phyloP scores from a whole-genome alignment of 1,140 invertebrate species.

The Meloidogyne exigua region DNA sequence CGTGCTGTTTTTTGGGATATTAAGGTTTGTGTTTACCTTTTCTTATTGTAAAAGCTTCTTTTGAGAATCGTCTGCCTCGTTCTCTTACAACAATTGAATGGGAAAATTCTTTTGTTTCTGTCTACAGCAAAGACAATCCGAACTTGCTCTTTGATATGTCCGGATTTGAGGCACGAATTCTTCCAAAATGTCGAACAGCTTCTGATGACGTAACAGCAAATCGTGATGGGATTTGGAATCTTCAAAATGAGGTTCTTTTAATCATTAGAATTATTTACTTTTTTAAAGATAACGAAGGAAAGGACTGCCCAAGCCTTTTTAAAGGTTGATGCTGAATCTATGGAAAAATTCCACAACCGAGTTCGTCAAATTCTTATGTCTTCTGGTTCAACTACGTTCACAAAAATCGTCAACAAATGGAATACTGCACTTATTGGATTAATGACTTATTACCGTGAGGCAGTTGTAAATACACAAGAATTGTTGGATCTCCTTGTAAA shows the following conservation, averaged over 20 bases:
- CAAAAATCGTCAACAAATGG: slow-evolving; percentile 99
- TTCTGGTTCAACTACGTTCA: slow-evolving; percentile 98
- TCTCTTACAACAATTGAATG: slow-evolving; percentile 97
- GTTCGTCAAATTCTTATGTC: slow-evolving; percentile 99
- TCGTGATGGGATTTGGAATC: slow-evolving; percentile 97
- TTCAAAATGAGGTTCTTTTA: slow-evolving; percentile 80
- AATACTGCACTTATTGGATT: slow-evolving; percentile 97
- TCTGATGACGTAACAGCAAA: slow-evolving; percentile 89
- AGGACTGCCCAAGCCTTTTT: slow-evolving; percentile 97
- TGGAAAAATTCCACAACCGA: slow-evolving; percentile 94
- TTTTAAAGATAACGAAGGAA: slow-evolving; percentile 80
- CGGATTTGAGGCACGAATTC: slow-evolving; percentile 96
- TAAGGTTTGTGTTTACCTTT: slow-evolving; percentile 68
- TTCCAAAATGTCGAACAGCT: slow-evolving; percentile 94
- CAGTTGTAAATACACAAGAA: slow-evolving; percentile 98
- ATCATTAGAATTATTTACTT: background rate
- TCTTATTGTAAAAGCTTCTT: background rate
- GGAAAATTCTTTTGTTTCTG: slow-evolving; percentile 98
- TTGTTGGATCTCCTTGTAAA: slow-evolving; percentile 93
- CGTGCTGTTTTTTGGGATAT: slow-evolving; percentile 99
- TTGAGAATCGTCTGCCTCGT: slow-evolving; percentile 82
- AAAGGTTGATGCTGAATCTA: slow-evolving; percentile 93
- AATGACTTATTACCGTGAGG: slow-evolving; percentile 99
- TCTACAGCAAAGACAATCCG: slow-evolving; percentile 98
- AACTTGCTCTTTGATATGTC: slow-evolving; percentile 98